These are phyloP conservation scores for Leptinotarsa tumamoca DNA, from an alignment of 2,888 invertebrate species.

Conservation along the genomic window DNA sequence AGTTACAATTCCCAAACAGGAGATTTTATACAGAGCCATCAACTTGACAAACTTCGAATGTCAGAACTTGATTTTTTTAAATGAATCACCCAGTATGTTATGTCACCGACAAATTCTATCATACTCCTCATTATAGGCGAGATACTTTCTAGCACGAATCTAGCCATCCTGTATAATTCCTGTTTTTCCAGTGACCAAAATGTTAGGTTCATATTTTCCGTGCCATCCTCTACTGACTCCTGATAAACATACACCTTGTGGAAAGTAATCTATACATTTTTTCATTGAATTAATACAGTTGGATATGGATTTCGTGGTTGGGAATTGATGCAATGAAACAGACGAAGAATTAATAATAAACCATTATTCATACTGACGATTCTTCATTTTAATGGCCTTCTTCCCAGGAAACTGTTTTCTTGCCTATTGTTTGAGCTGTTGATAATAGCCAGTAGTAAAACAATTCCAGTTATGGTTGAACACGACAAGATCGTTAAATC, in stretches of 20 bases:
- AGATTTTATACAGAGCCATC: too few species aligned
- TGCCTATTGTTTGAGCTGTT: slow-evolving; percentile 15
- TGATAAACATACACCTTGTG: not conserved
- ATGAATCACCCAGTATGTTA: too few species aligned
- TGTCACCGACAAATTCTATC: too few species aligned
- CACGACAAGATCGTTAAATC: not conserved
- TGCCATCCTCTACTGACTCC: too few species aligned
- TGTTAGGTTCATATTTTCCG: too few species aligned
- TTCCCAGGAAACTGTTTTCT: slow-evolving; percentile 24
- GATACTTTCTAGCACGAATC: too few species aligned
- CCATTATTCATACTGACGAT: slow-evolving; percentile 1
- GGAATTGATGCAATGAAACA: not conserved
- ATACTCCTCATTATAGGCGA: too few species aligned
- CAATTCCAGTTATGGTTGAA: not conserved
- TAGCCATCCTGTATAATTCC: too few species aligned
- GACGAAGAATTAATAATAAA: slow-evolving; percentile 2
- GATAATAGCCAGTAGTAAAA: slow-evolving; percentile 2
- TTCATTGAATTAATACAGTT: not conserved
- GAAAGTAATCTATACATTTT: not conserved
- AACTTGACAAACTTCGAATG: too few species aligned
- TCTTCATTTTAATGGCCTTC: slow-evolving; percentile 4
- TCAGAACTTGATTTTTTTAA: too few species aligned
- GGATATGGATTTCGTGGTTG: not conserved
- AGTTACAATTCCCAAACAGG: too few species aligned
- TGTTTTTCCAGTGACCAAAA: too few species aligned